Conservation (phyloP, 2,113 vertebrate genomes). For the Semicossyphus pulcher region DNA sequence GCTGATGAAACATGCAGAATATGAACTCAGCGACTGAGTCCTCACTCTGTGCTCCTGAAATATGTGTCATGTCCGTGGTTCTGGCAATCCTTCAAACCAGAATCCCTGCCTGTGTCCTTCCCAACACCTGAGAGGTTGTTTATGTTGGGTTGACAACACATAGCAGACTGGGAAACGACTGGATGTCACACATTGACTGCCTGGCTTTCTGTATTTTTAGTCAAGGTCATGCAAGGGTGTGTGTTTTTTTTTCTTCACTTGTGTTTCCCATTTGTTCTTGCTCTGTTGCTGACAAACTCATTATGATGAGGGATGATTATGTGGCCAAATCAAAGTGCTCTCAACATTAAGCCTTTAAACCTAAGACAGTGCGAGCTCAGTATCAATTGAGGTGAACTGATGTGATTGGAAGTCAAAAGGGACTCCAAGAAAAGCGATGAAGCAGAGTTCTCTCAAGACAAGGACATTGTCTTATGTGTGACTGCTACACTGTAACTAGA, state of each 20-base stretch:
- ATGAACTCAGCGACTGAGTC: constrained; percentile 18
- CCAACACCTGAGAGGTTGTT: constrained; percentile 33
- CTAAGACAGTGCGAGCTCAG: too few species aligned
- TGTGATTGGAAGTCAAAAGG: too few species aligned
- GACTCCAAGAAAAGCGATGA: too few species aligned
- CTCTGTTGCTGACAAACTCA: not conserved
- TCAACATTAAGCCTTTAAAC: too few species aligned
- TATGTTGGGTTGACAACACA: not conserved
- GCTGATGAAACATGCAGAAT: constrained; percentile 21
- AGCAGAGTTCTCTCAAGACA: not conserved
- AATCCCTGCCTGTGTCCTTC: constrained; percentile 16
- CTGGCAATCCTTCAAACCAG: constrained; percentile 9
- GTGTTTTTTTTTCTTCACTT: not conserved
- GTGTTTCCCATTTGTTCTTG: not conserved
- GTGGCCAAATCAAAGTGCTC: not conserved
- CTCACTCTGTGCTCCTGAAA: constrained; percentile 2
- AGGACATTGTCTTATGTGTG: not conserved
- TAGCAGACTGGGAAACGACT: constrained; percentile 7
- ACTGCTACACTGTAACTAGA: not conserved
- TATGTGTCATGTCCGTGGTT: constrained; percentile 16
- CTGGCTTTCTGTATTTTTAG: not conserved
- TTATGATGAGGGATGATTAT: not conserved
- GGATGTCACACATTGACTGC: constrained; percentile 22
- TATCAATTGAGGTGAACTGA: too few species aligned
- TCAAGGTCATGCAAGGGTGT: constrained; percentile 24